Evolutionary conservation across 2,797 vertebrate species (phyloP).

Genomic region (Smutsia gigantea): DNA sequence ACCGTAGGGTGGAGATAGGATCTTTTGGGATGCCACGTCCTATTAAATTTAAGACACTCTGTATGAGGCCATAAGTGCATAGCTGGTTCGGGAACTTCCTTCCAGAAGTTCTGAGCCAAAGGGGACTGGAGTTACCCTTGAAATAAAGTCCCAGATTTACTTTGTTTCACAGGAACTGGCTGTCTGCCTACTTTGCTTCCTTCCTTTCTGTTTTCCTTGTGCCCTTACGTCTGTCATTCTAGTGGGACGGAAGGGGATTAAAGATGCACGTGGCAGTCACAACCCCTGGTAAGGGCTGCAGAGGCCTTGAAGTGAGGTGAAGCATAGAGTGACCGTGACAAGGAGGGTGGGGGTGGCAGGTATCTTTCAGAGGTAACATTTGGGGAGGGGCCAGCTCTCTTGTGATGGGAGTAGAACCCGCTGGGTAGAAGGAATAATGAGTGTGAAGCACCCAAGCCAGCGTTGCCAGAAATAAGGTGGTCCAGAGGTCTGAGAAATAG

Average conservation of each 20-base stretch:
- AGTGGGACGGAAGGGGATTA: neutral
- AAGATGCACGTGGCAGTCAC: neutral
- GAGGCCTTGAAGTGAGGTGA: neutral
- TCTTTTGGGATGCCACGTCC: neutral
- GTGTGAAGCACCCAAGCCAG: neutral
- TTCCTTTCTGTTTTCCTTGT: constrained; percentile 5
- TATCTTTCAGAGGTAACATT: neutral
- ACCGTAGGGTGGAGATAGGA: neutral
- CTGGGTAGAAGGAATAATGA: neutral
- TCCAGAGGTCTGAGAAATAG: neutral
- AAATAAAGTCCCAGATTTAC: neutral
- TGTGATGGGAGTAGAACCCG: neutral
- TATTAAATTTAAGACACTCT: neutral
- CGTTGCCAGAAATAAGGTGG: neutral
- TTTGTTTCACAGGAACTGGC: neutral
- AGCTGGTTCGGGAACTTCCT: neutral
- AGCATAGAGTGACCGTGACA: neutral
- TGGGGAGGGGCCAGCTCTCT: neutral
- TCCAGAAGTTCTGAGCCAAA: neutral
- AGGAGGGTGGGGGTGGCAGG: no score
- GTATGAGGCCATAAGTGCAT: neutral
- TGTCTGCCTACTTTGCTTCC: neutral
- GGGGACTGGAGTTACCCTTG: neutral
- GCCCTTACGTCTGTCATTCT: neutral
- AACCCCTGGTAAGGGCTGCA: neutral